Conservation (phyloP, 2,797 vertebrate species). For the Cyprinella venusta region DNA sequence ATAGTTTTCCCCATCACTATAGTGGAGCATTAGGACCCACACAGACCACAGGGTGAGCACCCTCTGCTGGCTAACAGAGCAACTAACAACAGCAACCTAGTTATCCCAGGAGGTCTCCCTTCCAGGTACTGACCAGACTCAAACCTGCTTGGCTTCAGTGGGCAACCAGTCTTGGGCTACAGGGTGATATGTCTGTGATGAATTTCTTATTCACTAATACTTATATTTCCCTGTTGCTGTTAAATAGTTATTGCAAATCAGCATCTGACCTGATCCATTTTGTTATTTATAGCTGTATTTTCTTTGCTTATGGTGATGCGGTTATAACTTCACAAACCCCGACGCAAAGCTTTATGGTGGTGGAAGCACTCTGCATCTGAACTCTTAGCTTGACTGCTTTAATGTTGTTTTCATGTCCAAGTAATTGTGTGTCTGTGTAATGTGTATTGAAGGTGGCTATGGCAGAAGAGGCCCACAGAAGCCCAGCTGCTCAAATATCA, state of each 20-base stretch:
- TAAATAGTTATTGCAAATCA: not conserved
- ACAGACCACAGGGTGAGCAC: not conserved
- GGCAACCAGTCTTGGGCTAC: not conserved
- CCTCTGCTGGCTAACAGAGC: too few relatives aligned
- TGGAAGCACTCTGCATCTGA: constrained; percentile 13
- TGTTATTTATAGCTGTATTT: not conserved
- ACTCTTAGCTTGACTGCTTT: not conserved
- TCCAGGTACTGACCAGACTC: not conserved
- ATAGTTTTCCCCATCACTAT: not conserved
- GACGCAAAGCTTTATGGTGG: not conserved
- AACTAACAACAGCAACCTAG: too few relatives aligned
- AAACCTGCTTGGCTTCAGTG: not conserved
- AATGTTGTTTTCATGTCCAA: not conserved
- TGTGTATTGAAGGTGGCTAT: constrained; percentile 78
- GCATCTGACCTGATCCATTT: not conserved
- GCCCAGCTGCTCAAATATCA: constrained; percentile 92
- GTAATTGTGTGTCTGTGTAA: constrained; percentile 26
- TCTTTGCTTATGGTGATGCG: not conserved
- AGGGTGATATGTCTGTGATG: not conserved
- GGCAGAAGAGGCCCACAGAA: constrained; percentile 89
- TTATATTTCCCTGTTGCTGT: not conserved
- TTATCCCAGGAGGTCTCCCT: too few relatives aligned
- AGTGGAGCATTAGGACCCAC: not conserved
- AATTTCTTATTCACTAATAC: not conserved
- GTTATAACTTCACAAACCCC: not conserved